Base-by-base conservation (phyloP, 1,140 invertebrate genomes). In the Oryctes rhinoceros region DNA sequence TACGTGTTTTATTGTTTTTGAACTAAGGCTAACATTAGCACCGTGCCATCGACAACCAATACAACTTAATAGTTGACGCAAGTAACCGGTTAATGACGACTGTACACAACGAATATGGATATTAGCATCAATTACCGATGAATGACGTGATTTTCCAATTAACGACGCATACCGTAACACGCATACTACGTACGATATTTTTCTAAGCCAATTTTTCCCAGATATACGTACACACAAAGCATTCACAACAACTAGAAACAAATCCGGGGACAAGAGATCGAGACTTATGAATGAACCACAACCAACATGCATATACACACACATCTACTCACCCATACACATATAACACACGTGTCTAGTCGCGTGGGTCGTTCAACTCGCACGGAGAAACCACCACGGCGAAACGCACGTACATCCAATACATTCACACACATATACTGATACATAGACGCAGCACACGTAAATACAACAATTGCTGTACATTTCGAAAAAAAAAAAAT, bases 381-480 rank as follows among this genome's bases (percentile, higher is more conserved):
- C n/a, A 18, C 18, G 53, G 53, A 59, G 53, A 59, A 59, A 59
- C 53, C 53, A 59, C 53, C 53, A 59, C 53, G 53, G 53, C 53
- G 53, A 59, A 59, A 59, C 53, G 53, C 53, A 59, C 53, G 15
- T 18, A 18, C n/a, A 18, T 53, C 49, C 49, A 53, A 53, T 10
- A 44, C 39, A 44, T 44, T 44, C 39, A 44, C 39, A 44, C 9
- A 44, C 39, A 10, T 10, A 44, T 44, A 44, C 39, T 7, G 39
- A 7, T 7, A 44, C 9, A 44, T 59, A 59, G 24, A 30, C 24
- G 24, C 24, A 30, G 24, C 24, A 30, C 53, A 59, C 53, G 18
- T 59, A 59, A 59, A 59, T 59, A 59, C 53, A 59, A 59, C 53
- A 59, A 59, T 59, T 59, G 53, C 53, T 59, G 53, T 59, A 59